A percentile compares a stretch with the other conserved stretches of the same genome.
These are phyloP conservation scores for Scophthalmus maximus DNA, from an alignment of 2,113 vertebrate species.

Conservation along the genomic window DNA sequence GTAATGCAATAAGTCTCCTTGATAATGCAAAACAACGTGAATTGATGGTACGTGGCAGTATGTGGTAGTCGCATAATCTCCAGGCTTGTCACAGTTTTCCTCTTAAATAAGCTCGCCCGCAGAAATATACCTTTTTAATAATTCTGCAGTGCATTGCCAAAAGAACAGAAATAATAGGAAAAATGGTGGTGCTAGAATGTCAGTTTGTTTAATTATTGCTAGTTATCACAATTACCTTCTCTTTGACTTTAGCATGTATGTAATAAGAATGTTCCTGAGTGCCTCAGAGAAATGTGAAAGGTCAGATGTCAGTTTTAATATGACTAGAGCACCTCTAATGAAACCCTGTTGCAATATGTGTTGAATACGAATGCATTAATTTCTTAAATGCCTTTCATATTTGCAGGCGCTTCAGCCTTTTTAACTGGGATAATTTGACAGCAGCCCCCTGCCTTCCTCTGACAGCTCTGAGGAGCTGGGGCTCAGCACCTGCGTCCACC, in stretches of 20 bases:
- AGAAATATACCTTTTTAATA: slow-evolving; percentile 27
- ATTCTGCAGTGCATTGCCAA: slow-evolving; percentile 29
- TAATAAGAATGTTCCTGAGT: slow-evolving; percentile 83
- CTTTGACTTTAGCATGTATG: slow-evolving; percentile 85
- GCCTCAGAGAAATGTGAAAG: slow-evolving; percentile 86
- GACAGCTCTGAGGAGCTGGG: slow-evolving; percentile 86
- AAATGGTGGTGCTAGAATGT: slow-evolving; percentile 71
- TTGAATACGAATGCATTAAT: slow-evolving; percentile 89
- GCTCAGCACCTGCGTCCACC: slow-evolving; percentile 92
- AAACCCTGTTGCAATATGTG: slow-evolving; percentile 85
- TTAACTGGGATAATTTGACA: slow-evolving; percentile 90
- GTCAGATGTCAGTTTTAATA: slow-evolving; percentile 89
- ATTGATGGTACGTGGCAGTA: slow-evolving; percentile 31
- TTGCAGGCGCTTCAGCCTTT: slow-evolving; percentile 82
- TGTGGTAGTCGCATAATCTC: slow-evolving; percentile 36
- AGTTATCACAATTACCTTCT: slow-evolving; percentile 86
- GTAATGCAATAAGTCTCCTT: slow-evolving; percentile 68
- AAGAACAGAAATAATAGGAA: slow-evolving; percentile 52
- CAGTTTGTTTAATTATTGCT: slow-evolving; percentile 86
- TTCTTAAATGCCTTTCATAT: slow-evolving; percentile 88
- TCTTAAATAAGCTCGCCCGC: slow-evolving; percentile 24
- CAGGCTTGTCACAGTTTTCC: slow-evolving; percentile 35
- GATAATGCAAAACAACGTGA: slow-evolving; percentile 52
- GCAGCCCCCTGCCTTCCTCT: slow-evolving; percentile 85
- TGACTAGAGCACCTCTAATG: slow-evolving; percentile 83